These are phyloP conservation scores for Eulemur mongoz DNA, from an alignment of 2,797 vertebrate genomes.

Conservation along the genomic window DNA sequence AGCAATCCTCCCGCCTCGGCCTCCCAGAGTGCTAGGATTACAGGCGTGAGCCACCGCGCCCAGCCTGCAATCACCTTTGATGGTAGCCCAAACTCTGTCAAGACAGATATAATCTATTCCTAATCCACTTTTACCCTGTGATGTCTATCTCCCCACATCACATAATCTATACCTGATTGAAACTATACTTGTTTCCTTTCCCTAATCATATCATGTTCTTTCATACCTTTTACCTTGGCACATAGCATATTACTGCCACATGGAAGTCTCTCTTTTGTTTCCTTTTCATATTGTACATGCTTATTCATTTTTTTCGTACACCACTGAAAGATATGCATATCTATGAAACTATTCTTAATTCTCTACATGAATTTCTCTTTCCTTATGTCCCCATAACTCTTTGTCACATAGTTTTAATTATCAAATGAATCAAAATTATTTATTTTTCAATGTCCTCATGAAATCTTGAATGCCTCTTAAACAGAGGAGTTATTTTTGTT, in stretches of 20 bases:
- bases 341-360: background rate
- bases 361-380: background rate
- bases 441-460: background rate
- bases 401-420: background rate
- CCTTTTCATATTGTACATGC: background rate
- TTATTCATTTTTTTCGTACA: background rate
- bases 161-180: background rate
- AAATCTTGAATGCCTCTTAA: conserved; percentile 6
- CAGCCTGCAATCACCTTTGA: background rate
- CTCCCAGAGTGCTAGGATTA: too few species aligned
- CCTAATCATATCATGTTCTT: background rate
- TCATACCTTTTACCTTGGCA: background rate
- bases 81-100: background rate
- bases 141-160: background rate
- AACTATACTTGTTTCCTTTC: background rate
- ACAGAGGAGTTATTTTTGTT: background rate
- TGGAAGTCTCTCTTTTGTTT: background rate
- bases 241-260: background rate
- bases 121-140: background rate
- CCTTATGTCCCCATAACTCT: background rate
- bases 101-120: background rate
- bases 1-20: too few species aligned
- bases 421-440: background rate
- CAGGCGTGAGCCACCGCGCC: too few species aligned
- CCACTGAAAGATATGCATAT: background rate